phyloP scores from a whole-genome alignment of 2,888 invertebrate species.

The Sarcophaga variegata region DNA sequence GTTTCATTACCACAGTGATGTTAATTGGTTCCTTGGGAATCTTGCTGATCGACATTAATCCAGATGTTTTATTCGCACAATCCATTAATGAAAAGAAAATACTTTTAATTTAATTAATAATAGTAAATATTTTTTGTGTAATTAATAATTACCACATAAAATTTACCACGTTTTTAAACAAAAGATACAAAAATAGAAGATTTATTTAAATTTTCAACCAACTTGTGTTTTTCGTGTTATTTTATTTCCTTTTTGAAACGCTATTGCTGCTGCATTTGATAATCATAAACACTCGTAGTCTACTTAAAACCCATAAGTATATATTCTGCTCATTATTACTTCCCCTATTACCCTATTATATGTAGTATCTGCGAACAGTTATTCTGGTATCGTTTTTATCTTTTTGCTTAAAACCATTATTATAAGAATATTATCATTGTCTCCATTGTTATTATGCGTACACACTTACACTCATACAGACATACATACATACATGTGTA shows the following conservation, averaged over 20 bases:
- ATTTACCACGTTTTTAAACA: no score
- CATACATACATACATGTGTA: not conserved
- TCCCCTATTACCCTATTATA: conserved; percentile 37
- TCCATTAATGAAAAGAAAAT: no score
- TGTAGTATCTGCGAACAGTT: conserved; percentile 27
- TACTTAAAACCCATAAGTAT: conserved; percentile 54
- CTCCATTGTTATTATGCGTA: conserved; percentile 42
- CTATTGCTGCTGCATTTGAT: not conserved
- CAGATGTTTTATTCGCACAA: no score
- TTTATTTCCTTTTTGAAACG: not conserved
- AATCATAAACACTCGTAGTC: conserved; percentile 16
- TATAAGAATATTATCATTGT: conserved; percentile 60
- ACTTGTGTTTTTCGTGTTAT: not conserved
- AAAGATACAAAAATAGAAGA: no score
- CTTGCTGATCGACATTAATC: no score
- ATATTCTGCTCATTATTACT: conserved; percentile 47
- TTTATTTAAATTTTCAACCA: no score
- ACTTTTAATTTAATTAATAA: no score
- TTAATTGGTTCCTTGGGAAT: no score
- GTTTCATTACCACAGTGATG: no score
- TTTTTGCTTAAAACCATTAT: conserved; percentile 56
- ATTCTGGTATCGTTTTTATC: conserved; percentile 37
- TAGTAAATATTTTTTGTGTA: no score
- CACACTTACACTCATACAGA: not conserved
- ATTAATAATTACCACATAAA: no score